phyloP scores from a whole-genome alignment of 2,797 vertebrate genomes.

The Alcedo atthis region DNA sequence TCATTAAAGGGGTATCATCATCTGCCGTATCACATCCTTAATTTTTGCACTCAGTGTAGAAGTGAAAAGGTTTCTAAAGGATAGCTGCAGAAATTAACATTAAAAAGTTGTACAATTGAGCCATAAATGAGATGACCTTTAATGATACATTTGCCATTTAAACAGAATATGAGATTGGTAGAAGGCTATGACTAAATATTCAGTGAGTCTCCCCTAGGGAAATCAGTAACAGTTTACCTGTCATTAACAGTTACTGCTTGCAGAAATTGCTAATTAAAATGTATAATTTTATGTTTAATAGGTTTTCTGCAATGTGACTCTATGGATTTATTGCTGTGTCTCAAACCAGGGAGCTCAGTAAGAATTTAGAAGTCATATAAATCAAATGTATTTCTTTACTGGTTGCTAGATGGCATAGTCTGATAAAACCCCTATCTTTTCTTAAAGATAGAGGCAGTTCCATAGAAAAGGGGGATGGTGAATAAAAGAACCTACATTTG shows the following conservation, averaged over 20 bases:
- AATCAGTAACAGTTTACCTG: constrained; percentile 68
- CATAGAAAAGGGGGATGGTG: background rate
- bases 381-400: background rate
- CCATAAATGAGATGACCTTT: constrained; percentile 64
- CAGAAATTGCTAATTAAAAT: constrained; percentile 75
- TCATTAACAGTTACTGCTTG: constrained; percentile 61
- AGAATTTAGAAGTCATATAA: constrained; percentile 2
- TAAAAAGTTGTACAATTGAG: constrained; percentile 36
- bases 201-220: constrained; percentile 62
- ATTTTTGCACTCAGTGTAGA: background rate
- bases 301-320: constrained; percentile 20
- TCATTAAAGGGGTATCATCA: background rate
- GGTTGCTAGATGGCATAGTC: background rate
- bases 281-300: constrained; percentile 55
- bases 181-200: background rate
- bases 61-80: constrained; percentile 18
- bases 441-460: background rate
- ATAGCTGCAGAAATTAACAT: constrained; percentile 47
- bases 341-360: background rate
- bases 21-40: background rate
- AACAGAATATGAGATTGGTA: constrained; percentile 17
- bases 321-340: background rate
- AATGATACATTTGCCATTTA: constrained; percentile 60
- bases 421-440: background rate
- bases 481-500: background rate